These are phyloP conservation scores for Temnothorax unifasciatus DNA, from an alignment of 2,888 invertebrate species.

Conservation along the genomic window DNA sequence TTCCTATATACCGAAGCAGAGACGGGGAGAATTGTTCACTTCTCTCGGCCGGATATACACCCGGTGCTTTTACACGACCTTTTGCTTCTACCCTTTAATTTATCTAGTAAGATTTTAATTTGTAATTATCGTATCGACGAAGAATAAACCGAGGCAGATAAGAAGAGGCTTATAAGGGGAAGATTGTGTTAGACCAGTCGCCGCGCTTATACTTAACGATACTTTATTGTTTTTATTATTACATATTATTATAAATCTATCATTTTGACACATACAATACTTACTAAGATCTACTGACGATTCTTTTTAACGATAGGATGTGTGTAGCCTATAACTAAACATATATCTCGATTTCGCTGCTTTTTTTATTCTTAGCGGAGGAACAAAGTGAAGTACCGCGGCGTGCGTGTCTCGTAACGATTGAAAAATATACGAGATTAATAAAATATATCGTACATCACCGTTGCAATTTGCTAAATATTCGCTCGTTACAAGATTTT, in stretches of 20 bases:
- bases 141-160: neutral
- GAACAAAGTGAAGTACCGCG: conserved; percentile 73
- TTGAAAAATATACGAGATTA: conserved; percentile 57
- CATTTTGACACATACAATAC: conserved; percentile 82
- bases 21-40: neutral
- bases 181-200: neutral
- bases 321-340: conserved; percentile 75
- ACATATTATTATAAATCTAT: conserved; percentile 83
- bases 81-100: neutral
- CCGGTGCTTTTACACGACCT: neutral
- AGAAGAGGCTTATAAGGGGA: neutral
- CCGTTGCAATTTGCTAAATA: conserved; percentile 34
- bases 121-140: neutral
- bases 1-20: neutral
- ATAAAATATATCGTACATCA: conserved; percentile 66
- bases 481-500: conserved; percentile 12
- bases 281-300: conserved; percentile 78
- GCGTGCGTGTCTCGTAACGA: conserved; percentile 43
- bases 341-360: conserved; percentile 71
- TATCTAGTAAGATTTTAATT: neutral
- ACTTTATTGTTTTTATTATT: conserved; percentile 81
- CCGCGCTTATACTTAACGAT: conserved; percentile 77
- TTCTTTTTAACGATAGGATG: conserved; percentile 70
- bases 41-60: neutral
- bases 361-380: conserved; percentile 66